phyloP scores from a whole-genome alignment of 2,113 vertebrate genomes.

The Microcebus ravelobensis region DNA sequence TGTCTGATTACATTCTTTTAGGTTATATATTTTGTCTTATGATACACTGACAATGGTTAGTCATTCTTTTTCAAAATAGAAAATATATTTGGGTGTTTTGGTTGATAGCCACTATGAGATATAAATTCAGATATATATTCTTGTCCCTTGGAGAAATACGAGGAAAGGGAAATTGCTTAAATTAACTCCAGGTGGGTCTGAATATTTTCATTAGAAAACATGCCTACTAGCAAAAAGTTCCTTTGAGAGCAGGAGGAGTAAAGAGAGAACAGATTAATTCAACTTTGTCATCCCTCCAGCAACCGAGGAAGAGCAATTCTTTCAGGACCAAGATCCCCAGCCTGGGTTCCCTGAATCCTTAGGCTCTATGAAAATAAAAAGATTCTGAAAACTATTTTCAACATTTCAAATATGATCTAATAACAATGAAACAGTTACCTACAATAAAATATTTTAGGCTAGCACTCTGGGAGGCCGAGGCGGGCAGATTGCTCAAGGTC shows the following conservation, averaged over 20 bases:
- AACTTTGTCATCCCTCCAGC: neutral
- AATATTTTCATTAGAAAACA: neutral
- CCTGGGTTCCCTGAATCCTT: neutral
- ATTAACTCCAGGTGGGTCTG: neutral
- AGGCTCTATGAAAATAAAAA: neutral
- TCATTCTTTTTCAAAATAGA: neutral
- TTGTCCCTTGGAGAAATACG: neutral
- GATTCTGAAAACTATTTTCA: neutral
- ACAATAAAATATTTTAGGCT: neutral
- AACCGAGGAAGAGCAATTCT: neutral
- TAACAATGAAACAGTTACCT: neutral
- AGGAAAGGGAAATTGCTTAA: neutral
- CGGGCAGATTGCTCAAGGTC: too few relatives aligned
- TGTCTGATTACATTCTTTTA: neutral
- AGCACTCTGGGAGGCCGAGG: too few relatives aligned
- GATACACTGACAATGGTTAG: neutral
- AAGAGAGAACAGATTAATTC: neutral
- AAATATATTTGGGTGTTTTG: neutral
- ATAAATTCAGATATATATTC: neutral
- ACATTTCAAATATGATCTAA: neutral
- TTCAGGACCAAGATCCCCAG: neutral
- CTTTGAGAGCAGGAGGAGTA: neutral
- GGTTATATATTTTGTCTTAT: neutral
- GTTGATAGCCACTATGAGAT: neutral
- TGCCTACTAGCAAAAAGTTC: neutral